Evolutionary conservation across 64 coral and sea anemone species (phyloP).

Genomic region (Montipora efflorescens): DNA sequence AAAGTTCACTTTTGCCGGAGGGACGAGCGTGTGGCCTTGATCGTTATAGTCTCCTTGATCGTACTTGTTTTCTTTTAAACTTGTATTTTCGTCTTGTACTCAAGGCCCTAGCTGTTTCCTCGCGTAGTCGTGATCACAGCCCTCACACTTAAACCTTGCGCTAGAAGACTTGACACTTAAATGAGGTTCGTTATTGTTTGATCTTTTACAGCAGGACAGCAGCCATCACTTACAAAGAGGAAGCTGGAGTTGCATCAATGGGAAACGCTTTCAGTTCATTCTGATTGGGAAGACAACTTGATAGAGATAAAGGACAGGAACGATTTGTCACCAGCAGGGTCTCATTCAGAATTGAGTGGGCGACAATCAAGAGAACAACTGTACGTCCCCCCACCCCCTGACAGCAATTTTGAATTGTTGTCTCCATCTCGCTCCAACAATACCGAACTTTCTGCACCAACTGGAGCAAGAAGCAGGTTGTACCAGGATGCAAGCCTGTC

Average conservation of each 20-base stretch:
- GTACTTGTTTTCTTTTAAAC: no score
- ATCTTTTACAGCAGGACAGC: background rate
- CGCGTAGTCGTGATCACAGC: no score
- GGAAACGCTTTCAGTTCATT: slow-evolving; percentile 7
- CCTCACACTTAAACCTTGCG: no score
- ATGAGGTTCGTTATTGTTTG: no score
- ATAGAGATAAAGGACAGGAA: background rate
- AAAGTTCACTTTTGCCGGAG: no score
- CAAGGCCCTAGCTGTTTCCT: no score
- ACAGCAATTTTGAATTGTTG: background rate
- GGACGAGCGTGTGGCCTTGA: no score
- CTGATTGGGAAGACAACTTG: slow-evolving; percentile 20
- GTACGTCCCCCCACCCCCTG: slow-evolving; percentile 33
- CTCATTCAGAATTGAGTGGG: background rate
- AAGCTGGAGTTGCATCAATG: background rate
- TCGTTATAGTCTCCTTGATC: no score
- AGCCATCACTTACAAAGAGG: background rate
- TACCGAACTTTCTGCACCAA: background rate
- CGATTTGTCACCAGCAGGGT: background rate
- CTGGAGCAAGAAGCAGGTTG: background rate
- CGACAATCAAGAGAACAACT: background rate
- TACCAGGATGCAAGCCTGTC: background rate
- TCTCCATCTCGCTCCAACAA: background rate
- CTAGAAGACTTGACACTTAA: no score
- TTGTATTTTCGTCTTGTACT: no score